Conservation (phyloP, 1,140 invertebrate species). For the Rhysida immarginata region DNA sequence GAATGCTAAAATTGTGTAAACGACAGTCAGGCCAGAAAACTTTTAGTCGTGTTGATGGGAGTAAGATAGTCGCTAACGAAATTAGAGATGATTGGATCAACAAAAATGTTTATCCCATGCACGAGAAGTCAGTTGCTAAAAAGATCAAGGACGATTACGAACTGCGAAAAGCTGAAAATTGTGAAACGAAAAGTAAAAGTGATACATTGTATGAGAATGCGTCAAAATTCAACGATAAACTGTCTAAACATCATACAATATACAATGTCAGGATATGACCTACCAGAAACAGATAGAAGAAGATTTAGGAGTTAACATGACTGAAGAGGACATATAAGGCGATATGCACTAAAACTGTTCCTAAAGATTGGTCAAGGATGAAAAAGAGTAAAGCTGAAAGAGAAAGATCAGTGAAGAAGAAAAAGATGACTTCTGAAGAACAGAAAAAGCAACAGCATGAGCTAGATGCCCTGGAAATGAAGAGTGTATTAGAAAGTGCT, state of each 20-base stretch:
- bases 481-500: no score
- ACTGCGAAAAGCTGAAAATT: no score
- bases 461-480: no score
- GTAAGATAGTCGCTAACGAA: background rate
- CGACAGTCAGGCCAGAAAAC: background rate
- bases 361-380: background rate
- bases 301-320: background rate
- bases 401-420: no score
- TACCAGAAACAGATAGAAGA: background rate
- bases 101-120: no score
- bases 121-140: no score
- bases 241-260: background rate
- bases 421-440: no score
- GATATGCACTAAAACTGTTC: background rate
- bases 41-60: background rate
- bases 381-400: background rate
- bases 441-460: no score
- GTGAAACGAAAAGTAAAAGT: no score
- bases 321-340: background rate
- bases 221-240: background rate
- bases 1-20: no score
- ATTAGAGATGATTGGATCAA: background rate
- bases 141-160: no score
- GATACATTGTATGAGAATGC: background rate
- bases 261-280: background rate